phyloP scores from a whole-genome alignment of 2,797 vertebrate species.

The Lepilemur ruficaudatus region DNA sequence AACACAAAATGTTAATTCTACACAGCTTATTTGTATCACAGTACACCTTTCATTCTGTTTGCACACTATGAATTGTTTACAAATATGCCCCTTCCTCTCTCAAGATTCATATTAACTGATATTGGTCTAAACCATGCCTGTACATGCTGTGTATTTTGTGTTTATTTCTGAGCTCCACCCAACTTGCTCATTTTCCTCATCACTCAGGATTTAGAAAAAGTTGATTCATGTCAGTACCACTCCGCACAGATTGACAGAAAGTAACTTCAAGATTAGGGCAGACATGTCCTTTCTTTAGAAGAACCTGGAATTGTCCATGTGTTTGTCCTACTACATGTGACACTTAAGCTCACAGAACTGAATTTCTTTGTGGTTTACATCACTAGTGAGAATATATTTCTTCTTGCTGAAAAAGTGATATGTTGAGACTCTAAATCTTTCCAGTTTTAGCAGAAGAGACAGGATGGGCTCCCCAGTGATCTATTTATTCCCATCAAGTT shows the following conservation, averaged over 20 bases:
- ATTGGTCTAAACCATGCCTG: conserved; percentile 14
- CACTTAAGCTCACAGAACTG: background rate
- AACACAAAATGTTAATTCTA: background rate
- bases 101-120: background rate
- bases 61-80: conserved; percentile 6
- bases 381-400: background rate
- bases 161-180: conserved; percentile 53
- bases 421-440: background rate
- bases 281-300: background rate
- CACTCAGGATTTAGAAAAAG: conserved; percentile 51
- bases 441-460: background rate
- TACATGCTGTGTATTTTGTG: conserved; percentile 32
- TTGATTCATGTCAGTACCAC: background rate
- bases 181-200: conserved; percentile 31
- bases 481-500: background rate
- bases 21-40: background rate
- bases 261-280: background rate
- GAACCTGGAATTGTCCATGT: background rate
- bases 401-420: background rate
- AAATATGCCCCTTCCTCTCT: background rate
- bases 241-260: background rate
- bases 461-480: background rate
- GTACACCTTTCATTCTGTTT: background rate
- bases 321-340: background rate
- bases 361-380: background rate